Evolutionary conservation across 1,140 invertebrate species (phyloP), one percentile per base, ranked within the genome.

Genomic region (Eurytemora carolleeae): DNA sequence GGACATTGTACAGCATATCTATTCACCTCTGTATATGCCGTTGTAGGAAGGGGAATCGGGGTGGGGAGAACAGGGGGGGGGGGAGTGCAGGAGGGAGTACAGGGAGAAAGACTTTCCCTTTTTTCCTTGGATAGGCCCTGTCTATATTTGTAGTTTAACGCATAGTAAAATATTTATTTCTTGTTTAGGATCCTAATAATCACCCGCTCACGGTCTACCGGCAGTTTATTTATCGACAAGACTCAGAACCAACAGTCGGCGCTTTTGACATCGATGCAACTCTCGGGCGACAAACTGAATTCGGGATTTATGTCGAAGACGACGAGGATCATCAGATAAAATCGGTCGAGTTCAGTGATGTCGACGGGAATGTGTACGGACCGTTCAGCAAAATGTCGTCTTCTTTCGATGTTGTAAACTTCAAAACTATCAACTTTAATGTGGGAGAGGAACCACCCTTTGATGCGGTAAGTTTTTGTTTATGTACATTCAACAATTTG

Each of bases 231-330:
- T 19, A 2, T 15, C n/a, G 60, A 24, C 22, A 19, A 2, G 26
- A 55, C 3, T 23, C 60, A 12, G 12, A 58, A 23, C n/a, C 19
- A 19, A 18, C n/a, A 12, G n/a, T n/a, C 31, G 31, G 31, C 31
- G n/a, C 7, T 18, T 62, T 62, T 55, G 19, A 16, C 23, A 53
- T 62, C 16, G 60, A 62, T 20, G 21, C 53, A 3, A 57, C 52
- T 22, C 17, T 62, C 19, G 60, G 60, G n/a, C 16, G 20, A n/a
- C 31, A 44, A 17, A 57, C 60, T 7, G 21, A 21, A 20, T 62
- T 62, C 54, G 60, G 60, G n/a, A 62, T 62, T 17, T 17, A 58
- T 24, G 60, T 62, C 44, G 54, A 56, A 18, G 60, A 62, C 24
- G 18, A 22, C 1, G 60, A 62, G 19, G 52, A 62, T 18, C 60